These are phyloP conservation scores for Siniperca chuatsi DNA, from an alignment of 2,113 vertebrate species.

Conservation along the genomic window DNA sequence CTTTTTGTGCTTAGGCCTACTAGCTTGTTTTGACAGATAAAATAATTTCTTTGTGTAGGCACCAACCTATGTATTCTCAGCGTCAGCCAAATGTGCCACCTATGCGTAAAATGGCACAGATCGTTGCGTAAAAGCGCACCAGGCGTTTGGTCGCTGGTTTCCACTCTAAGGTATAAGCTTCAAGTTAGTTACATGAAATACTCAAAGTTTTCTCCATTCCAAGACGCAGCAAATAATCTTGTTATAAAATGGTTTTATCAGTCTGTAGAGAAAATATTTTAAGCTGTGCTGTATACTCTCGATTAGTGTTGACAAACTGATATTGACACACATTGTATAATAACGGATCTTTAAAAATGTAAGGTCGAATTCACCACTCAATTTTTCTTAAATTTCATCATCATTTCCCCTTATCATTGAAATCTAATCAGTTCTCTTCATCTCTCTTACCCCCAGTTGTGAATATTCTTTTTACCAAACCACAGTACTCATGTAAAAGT, in stretches of 20 bases:
- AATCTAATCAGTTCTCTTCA: not conserved
- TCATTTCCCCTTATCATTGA: not conserved
- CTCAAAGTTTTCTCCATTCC: no score
- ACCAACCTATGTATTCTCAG: not conserved
- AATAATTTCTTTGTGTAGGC: not conserved
- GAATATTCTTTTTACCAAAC: not conserved
- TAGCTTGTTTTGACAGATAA: not conserved
- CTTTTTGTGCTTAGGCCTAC: not conserved
- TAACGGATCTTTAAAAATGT: not conserved
- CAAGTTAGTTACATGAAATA: not conserved
- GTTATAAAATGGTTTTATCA: not conserved
- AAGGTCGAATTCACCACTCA: no score
- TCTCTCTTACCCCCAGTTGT: not conserved
- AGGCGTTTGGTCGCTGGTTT: not conserved
- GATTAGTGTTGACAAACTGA: not conserved
- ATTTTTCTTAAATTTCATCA: no score
- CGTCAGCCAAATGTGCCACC: not conserved
- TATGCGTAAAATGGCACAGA: conserved; percentile 52
- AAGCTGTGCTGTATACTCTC: not conserved
- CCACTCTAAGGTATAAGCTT: not conserved
- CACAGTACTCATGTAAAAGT: not conserved
- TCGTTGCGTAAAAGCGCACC: conserved; percentile 65
- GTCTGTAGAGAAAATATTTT: not conserved
- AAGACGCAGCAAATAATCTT: not conserved
- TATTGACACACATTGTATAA: no score